phyloP scores from a whole-genome alignment of 2,113 vertebrate species.

The Daubentonia madagascariensis region DNA sequence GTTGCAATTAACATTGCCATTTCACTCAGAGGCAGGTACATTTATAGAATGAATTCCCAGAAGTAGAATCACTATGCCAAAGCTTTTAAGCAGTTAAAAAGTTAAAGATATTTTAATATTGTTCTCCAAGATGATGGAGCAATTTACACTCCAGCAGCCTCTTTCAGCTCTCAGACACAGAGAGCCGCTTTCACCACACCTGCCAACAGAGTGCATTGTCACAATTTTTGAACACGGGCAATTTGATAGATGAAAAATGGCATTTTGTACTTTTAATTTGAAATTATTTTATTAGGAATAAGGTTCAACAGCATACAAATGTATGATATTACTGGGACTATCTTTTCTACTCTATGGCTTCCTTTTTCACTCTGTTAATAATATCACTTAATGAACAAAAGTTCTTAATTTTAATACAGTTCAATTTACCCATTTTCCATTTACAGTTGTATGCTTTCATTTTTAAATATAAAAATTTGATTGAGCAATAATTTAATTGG shows the following conservation, averaged over 20 bases:
- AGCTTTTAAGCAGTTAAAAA: not conserved
- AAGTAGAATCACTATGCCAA: not conserved
- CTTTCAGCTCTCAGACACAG: not conserved
- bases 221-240: not conserved
- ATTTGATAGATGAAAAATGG: not conserved
- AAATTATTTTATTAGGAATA: not conserved
- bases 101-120: not conserved
- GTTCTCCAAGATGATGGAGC: not conserved
- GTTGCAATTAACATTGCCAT: not conserved
- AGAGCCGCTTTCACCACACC: not conserved
- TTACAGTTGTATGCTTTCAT: not conserved
- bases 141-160: not conserved
- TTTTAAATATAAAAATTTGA: not conserved
- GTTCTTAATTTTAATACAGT: not conserved
- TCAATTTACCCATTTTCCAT: not conserved
- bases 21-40: not conserved
- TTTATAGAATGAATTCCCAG: not conserved
- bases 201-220: not conserved
- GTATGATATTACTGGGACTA: not conserved
- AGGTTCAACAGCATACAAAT: not conserved
- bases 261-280: not conserved
- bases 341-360: not conserved
- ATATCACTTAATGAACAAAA: not conserved
- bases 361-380: not conserved
- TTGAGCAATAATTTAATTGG: not conserved